A percentile compares a stretch with the other conserved stretches of the same genome.
phyloP scores from a whole-genome alignment of 2,888 invertebrate genomes.

The Pimpla rufipes region DNA sequence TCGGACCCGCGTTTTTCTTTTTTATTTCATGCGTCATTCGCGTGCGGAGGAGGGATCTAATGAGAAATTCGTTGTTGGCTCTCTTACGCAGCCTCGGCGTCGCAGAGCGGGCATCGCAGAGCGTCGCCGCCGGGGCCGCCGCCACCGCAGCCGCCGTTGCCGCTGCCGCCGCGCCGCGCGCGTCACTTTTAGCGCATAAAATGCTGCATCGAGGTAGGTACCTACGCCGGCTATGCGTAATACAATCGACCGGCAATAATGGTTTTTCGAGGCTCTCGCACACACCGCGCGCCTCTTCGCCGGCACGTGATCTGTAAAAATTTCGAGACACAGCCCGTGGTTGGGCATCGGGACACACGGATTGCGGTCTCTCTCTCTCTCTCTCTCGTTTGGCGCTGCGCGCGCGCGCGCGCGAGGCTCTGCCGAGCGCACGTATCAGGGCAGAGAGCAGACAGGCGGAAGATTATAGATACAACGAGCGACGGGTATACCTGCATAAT shows the following conservation, averaged over 20 bases:
- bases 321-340: neutral
- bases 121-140: slow-evolving; percentile 57
- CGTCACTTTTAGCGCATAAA: slow-evolving; percentile 80
- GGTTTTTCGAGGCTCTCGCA: slow-evolving; percentile 64
- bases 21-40: slow-evolving; percentile 57
- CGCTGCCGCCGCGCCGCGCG: slow-evolving; percentile 66
- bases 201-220: slow-evolving; percentile 70
- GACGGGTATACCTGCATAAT: slow-evolving; percentile 45
- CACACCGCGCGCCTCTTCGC: slow-evolving; percentile 68
- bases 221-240: slow-evolving; percentile 77
- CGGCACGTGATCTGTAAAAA: slow-evolving; percentile 48
- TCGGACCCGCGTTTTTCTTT: neutral
- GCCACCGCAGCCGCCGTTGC: no score
- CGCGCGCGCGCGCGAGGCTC: neutral
- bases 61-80: slow-evolving; percentile 65
- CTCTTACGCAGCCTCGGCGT: slow-evolving; percentile 64
- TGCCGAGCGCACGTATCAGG: neutral
- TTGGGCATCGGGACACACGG: slow-evolving; percentile 6
- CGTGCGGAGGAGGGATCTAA: slow-evolving; percentile 36
- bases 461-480: slow-evolving; percentile 35
- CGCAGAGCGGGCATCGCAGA: slow-evolving; percentile 67
- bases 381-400: slow-evolving; percentile 7
- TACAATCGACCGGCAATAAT: slow-evolving; percentile 78
- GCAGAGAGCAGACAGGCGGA: slow-evolving; percentile 20
- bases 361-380: no score